A percentile compares a stretch with the other conserved stretches of the same genome.
Conservation (phyloP, 2,888 invertebrate species). For the Spatulosminthurus flaviceps region DNA sequence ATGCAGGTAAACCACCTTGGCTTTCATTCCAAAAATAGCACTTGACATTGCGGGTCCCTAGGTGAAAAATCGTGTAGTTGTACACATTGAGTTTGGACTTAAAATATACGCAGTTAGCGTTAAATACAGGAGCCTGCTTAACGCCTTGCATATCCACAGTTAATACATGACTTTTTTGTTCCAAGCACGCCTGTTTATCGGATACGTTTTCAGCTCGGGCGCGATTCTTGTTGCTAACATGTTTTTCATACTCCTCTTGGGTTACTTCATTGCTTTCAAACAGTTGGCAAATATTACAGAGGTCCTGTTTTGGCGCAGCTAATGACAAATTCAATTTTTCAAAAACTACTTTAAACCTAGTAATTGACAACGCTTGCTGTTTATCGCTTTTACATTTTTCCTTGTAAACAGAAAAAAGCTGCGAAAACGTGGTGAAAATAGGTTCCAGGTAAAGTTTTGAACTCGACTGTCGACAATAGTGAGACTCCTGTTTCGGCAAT, state of each 20-base stretch:
- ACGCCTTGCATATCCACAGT: constrained; percentile 63
- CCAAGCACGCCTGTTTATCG: constrained; percentile 51
- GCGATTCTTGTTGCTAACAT: constrained; percentile 49
- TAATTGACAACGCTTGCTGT: not conserved
- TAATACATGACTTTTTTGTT: constrained; percentile 56
- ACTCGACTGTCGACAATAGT: not conserved
- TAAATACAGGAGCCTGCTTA: constrained; percentile 57
- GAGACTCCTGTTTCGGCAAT: constrained; percentile 18
- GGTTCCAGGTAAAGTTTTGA: constrained; percentile 21
- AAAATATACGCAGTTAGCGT: constrained; percentile 60
- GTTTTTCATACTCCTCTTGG: constrained; percentile 47
- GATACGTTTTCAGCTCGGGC: constrained; percentile 51
- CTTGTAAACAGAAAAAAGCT: not conserved
- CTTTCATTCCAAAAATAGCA: constrained; percentile 64
- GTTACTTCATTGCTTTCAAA: constrained; percentile 47
- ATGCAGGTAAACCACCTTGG: constrained; percentile 59
- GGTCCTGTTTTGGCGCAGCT: constrained; percentile 21
- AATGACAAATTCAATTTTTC: constrained; percentile 2
- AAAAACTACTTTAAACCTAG: not conserved
- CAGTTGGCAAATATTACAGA: constrained; percentile 38
- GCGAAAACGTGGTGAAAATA: not conserved
- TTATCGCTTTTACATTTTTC: not conserved
- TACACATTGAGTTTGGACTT: constrained; percentile 64
- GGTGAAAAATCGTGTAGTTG: constrained; percentile 64
- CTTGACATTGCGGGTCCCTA: constrained; percentile 55